Evolutionary conservation across 35 echinoderm and acorn worm species (phyloP).

Genomic region (Holothuria glaberrima): DNA sequence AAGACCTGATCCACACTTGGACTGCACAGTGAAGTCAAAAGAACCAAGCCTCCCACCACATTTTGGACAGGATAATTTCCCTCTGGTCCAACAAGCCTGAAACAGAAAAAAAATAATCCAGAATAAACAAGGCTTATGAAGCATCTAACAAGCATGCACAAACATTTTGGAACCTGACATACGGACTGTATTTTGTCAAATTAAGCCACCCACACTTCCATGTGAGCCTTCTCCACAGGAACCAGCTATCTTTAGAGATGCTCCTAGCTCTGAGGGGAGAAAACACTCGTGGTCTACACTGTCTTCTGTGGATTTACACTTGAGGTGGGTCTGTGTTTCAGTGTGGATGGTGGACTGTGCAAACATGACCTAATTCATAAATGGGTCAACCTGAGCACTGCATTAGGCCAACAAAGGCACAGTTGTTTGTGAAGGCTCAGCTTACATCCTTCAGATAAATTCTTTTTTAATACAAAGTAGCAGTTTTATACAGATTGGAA

Average conservation of each 20-base stretch:
- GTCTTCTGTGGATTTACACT: background rate
- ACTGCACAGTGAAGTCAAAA: slow-evolving; percentile 79
- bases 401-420: slow-evolving; percentile 3
- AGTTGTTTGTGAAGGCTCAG: slow-evolving; percentile 24
- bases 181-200: too few species aligned
- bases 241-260: too few species aligned
- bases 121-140: too few species aligned
- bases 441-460: slow-evolving; percentile 20
- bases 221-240: too few species aligned
- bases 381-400: background rate
- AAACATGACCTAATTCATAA: slow-evolving; percentile 48
- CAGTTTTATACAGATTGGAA: background rate
- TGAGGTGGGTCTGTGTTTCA: background rate
- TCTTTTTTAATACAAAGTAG: too few species aligned
- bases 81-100: slow-evolving; percentile 83
- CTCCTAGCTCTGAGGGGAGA: too few species aligned
- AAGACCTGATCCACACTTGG: slow-evolving; percentile 34
- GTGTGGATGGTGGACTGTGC: background rate
- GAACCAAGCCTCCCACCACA: slow-evolving; percentile 85
- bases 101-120: background rate
- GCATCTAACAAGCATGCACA: background rate
- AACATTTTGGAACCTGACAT: background rate
- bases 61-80: slow-evolving; percentile 85
- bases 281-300: background rate
- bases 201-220: too few species aligned